Evolutionary conservation across 2,113 vertebrate genomes (phyloP).

Genomic region (Anseranas semipalmata): DNA sequence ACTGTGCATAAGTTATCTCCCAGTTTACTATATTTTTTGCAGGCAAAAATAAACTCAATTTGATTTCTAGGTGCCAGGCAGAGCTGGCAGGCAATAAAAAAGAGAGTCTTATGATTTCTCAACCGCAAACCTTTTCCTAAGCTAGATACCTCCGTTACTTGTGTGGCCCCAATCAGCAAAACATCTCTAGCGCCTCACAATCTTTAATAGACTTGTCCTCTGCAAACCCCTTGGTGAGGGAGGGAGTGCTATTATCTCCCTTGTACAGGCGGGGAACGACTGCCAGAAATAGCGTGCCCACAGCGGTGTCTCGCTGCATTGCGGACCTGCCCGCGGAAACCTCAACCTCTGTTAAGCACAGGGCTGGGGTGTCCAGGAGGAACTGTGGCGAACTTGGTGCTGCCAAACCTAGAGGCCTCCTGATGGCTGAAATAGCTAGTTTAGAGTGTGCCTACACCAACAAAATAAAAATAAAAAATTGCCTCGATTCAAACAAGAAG

Average conservation of each 20-base stretch:
- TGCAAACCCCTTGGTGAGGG: background rate
- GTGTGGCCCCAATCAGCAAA: background rate
- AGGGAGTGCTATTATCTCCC: slow-evolving; percentile 45
- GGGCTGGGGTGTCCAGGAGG: background rate
- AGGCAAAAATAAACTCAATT: slow-evolving; percentile 9
- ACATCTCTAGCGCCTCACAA: slow-evolving; percentile 33
- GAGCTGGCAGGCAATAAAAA: background rate
- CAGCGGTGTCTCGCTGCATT: background rate
- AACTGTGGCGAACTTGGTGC: background rate
- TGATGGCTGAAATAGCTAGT: background rate
- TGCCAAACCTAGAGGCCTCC: background rate
- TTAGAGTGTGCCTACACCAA: background rate
- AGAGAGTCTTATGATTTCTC: background rate
- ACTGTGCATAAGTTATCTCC: background rate
- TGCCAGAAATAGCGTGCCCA: background rate
- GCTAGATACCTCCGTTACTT: background rate
- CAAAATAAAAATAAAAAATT: background rate
- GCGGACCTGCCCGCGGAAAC: background rate
- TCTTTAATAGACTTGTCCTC: slow-evolving; percentile 45
- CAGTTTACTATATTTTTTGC: background rate
- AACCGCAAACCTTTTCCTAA: background rate
- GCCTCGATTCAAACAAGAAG: background rate
- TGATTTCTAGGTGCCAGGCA: slow-evolving; percentile 33
- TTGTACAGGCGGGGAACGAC: slow-evolving; percentile 16
- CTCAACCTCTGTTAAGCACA: background rate